Conservation (phyloP, 2,888 invertebrate species). For the Lochmaea crataegi region DNA sequence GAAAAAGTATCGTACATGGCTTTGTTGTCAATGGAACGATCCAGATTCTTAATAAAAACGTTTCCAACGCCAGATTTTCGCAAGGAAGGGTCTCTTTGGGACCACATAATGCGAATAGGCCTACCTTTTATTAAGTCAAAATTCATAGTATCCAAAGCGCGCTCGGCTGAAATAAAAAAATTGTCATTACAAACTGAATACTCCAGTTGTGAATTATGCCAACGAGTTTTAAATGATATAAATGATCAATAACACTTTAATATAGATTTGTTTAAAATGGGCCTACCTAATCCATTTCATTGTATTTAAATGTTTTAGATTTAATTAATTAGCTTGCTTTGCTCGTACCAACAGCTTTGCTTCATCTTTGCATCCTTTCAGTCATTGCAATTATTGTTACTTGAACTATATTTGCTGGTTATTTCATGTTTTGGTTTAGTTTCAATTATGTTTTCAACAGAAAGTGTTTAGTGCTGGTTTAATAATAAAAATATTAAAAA, state of each 20-base stretch:
- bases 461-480: too few species aligned
- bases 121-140: constrained; percentile 97
- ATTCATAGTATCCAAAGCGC: constrained; percentile 99
- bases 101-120: constrained; percentile 99
- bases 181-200: not conserved
- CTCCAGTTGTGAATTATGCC: not conserved
- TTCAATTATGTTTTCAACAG: too few species aligned
- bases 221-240: too few species aligned
- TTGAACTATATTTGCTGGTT: too few species aligned
- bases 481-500: too few species aligned
- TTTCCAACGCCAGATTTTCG: constrained; percentile 99
- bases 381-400: too few species aligned
- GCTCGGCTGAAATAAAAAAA: constrained; percentile 81
- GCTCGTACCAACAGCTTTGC: too few species aligned
- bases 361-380: too few species aligned
- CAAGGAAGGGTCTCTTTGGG: constrained; percentile 97
- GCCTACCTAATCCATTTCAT: not conserved
- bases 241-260: not conserved
- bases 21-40: constrained; percentile 98
- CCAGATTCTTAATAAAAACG: constrained; percentile 99
- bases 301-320: too few species aligned
- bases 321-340: too few species aligned
- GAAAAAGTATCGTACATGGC: constrained; percentile 99
- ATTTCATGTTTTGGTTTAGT: too few species aligned
- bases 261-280: not conserved